A percentile compares a stretch with the other conserved stretches of the same genome.
These are phyloP conservation scores for Vandiemenella viatica DNA, from an alignment of 2,888 invertebrate genomes.

Conservation along the genomic window DNA sequence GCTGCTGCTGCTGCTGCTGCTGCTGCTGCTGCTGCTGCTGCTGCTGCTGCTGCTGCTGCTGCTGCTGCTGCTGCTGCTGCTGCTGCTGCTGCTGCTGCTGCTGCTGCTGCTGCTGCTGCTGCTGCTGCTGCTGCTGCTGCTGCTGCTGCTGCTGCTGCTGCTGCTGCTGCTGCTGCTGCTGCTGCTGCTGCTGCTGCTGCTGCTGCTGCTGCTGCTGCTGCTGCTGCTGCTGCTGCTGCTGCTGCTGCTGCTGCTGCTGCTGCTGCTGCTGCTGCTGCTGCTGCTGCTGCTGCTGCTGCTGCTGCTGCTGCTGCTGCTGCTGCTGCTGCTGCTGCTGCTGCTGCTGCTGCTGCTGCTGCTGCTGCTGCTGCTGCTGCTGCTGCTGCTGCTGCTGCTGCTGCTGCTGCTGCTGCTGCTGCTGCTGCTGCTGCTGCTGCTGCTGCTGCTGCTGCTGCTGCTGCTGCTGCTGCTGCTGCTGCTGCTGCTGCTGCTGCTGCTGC, in stretches of 20 bases:
- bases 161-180: background rate
- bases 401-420: background rate
- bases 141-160: background rate
- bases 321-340: background rate
- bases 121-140: background rate
- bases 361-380: background rate
- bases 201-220: background rate
- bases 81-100: background rate
- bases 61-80: background rate
- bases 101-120: background rate
- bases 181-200: background rate
- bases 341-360: background rate
- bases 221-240: background rate
- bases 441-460: background rate
- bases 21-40: background rate
- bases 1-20: background rate
- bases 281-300: background rate
- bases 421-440: background rate
- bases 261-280: background rate
- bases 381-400: background rate
- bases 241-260: background rate
- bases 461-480: background rate
- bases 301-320: background rate
- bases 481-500: background rate
- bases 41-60: background rate